Evolutionary conservation across 2,113 vertebrate genomes (phyloP).

Genomic region (Notothenia coriiceps): DNA sequence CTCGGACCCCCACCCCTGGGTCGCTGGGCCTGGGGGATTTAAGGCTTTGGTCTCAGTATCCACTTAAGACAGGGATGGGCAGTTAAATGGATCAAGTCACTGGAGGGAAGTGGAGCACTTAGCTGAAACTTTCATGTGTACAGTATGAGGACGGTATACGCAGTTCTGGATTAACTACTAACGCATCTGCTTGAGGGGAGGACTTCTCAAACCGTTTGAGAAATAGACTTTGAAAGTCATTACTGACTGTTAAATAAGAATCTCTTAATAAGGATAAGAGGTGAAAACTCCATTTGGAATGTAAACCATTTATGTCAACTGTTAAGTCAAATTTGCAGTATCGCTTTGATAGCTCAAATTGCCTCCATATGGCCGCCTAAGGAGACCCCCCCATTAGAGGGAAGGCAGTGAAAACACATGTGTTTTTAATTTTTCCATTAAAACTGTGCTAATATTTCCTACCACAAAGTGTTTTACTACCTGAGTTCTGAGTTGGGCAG

Average conservation of each 20-base stretch:
- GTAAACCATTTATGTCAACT: conserved; percentile 54
- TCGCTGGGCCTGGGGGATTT: conserved; percentile 64
- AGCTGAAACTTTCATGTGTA: conserved; percentile 68
- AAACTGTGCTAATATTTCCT: conserved; percentile 57
- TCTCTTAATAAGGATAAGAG: conserved; percentile 57
- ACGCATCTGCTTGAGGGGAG: conserved; percentile 38
- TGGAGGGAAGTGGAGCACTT: conserved; percentile 69
- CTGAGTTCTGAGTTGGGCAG: conserved; percentile 32
- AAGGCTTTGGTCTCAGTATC: conserved; percentile 77
- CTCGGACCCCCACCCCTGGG: conserved; percentile 11
- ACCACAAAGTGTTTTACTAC: conserved; percentile 62
- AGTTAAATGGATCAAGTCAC: conserved; percentile 78
- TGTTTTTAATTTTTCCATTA: conserved; percentile 64
- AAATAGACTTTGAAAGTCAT: conserved; percentile 59
- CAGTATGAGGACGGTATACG: conserved; percentile 27
- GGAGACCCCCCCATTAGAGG: conserved; percentile 40
- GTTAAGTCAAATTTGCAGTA: conserved; percentile 41
- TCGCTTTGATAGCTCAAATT: conserved; percentile 51
- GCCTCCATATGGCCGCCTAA: conserved; percentile 42
- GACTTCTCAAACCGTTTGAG: conserved; percentile 48
- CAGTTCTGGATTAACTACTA: conserved; percentile 58
- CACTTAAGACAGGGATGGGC: conserved; percentile 76
- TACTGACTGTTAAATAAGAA: conserved; percentile 64
- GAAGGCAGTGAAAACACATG: conserved; percentile 58
- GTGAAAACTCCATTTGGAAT: conserved; percentile 56